These are phyloP conservation scores for Bilobella aurantiaca DNA, from an alignment of 1,140 invertebrate species.

Conservation along the genomic window DNA sequence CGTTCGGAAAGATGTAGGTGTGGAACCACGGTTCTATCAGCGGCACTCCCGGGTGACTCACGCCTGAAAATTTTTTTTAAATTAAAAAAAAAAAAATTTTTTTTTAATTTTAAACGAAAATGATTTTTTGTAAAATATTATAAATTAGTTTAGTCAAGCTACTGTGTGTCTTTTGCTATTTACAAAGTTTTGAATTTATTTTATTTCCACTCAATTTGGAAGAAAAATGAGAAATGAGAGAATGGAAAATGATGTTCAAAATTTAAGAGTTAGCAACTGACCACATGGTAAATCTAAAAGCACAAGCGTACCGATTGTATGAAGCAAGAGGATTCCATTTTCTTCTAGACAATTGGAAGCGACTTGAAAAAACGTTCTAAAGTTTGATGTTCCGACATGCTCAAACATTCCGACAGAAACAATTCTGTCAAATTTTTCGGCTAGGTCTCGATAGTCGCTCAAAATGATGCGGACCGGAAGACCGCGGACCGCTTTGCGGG, in stretches of 20 bases:
- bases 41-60: conserved; percentile 18
- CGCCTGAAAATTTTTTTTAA: too few species aligned
- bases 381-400: conserved; percentile 20
- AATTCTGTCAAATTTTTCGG: conserved; percentile 25
- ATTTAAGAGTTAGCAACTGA: too few species aligned
- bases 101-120: too few species aligned
- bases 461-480: conserved; percentile 6
- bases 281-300: too few species aligned
- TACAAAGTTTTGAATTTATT: too few species aligned
- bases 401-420: conserved; percentile 28
- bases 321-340: conserved; percentile 19
- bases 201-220: too few species aligned
- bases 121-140: too few species aligned
- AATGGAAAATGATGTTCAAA: too few species aligned
- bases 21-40: conserved; percentile 24
- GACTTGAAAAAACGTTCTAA: conserved; percentile 15
- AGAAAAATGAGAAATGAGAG: too few species aligned
- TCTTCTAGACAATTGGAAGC: conserved; percentile 7
- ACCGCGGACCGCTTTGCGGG: background rate
- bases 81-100: too few species aligned
- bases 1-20: conserved; percentile 23
- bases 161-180: too few species aligned
- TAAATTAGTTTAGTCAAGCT: too few species aligned
- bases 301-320: conserved; percentile 20
- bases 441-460: conserved; percentile 20